Evolutionary conservation across 1,140 invertebrate genomes (phyloP), one percentile per base, ranked within the genome.

Genomic region (Euura lappo): DNA sequence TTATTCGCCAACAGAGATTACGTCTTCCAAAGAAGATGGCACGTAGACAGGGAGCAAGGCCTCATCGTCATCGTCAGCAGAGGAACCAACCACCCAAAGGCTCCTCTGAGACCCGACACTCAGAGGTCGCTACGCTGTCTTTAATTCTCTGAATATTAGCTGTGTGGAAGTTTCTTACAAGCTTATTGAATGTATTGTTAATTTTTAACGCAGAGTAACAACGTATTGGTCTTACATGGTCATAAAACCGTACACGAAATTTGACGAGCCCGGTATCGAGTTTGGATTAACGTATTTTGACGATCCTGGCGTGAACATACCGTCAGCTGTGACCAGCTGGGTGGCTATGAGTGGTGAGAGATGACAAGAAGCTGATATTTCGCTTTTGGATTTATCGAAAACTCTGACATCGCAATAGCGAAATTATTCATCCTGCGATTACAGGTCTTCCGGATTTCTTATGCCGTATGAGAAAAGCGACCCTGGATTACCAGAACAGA

Each of bases 161-260:
- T 44, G 28, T 3, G 45, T 51, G 10, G 46, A 44, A 44, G 11
- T 60, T 60, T 60, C 45, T 13, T 42, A 45, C 11, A 60, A 47
- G 43, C 28, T 28, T 28, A 28, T 28, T 28, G 28, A 28, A 28
- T 70, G 44, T 45, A n/a, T 70, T 70, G 46, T 45, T 77, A 6
- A 75, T 4, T 74, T 75, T 67, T 6, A 79, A 79, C 28, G 69
- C 72, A 87, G 91, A 78, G 94, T 97, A 3, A 90, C 89, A 4
- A 92, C 95, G 44, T 97, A 96, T 76, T 96, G 94, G 94, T 96
- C 94, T 66, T 92, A 93, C 74, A 95, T 96, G 92, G 94, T 96
- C 0, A 94, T 97, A 72, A 93, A 91, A 85, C 93, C 94, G 2
- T 86, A 90, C 45, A 86, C 87, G 46, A 88, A 91, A 46, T 87